Conservation (phyloP, 2,797 vertebrate species). For the Eupleurogrammus muticus region DNA sequence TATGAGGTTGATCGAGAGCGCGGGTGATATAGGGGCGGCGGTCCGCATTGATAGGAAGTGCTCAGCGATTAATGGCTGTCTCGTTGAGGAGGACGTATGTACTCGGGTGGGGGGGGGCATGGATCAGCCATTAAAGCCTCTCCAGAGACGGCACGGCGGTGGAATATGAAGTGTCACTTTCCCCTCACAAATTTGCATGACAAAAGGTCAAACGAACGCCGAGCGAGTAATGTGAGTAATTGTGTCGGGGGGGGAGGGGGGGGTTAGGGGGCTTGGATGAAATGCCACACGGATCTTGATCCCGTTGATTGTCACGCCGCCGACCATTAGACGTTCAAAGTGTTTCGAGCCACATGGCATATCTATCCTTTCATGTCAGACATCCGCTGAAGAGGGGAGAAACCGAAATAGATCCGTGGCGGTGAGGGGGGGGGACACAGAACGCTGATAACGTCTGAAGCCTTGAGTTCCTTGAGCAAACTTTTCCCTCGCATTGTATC, state of each 20-base stretch:
- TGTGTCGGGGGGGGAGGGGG: conserved; percentile 13
- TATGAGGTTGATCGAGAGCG: conserved; percentile 76
- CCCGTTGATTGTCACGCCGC: conserved; percentile 28
- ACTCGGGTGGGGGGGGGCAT: conserved; percentile 60
- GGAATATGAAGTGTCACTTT: conserved; percentile 62
- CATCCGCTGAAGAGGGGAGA: conserved; percentile 38
- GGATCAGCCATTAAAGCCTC: conserved; percentile 59
- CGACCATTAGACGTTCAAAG: conserved; percentile 36
- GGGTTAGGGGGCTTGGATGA: conserved; percentile 36
- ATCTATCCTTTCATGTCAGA: conserved; percentile 59
- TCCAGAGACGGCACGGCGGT: conserved; percentile 46
- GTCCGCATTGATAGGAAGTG: conserved; percentile 69
- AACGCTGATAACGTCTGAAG: conserved; percentile 65
- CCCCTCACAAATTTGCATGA: conserved; percentile 54
- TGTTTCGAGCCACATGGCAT: conserved; percentile 36
- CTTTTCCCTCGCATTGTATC: conserved; percentile 70
- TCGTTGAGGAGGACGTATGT: conserved; percentile 69
- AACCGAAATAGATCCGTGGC: conserved; percentile 64
- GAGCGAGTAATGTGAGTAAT: conserved; percentile 44
- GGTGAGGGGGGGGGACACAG: conserved; percentile 31
- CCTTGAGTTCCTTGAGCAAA: conserved; percentile 65
- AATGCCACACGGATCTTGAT: conserved; percentile 16
- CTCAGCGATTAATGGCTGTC: conserved; percentile 73
- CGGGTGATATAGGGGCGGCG: conserved; percentile 61
- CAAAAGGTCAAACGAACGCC: conserved; percentile 54